Conservation (phyloP, 2,113 vertebrate species). For the Equus quagga region DNA sequence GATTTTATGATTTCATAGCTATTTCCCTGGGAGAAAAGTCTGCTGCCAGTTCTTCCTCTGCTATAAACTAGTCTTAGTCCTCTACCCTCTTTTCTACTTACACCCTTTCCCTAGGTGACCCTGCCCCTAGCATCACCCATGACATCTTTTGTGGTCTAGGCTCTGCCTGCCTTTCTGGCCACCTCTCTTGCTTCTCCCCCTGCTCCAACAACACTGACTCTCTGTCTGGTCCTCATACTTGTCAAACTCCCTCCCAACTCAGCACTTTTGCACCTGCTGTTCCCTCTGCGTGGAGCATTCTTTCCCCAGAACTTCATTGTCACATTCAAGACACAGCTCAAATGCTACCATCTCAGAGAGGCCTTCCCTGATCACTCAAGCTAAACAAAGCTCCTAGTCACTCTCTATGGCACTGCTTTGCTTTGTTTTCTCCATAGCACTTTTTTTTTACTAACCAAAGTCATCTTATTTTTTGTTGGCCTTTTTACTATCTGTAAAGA, state of each 20-base stretch:
- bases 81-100: neutral
- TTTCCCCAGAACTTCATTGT: neutral
- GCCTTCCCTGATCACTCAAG: neutral
- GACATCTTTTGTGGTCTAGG: neutral
- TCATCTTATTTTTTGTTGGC: neutral
- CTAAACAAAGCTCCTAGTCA: neutral
- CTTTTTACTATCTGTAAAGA: neutral
- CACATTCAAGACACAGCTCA: neutral
- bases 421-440: neutral
- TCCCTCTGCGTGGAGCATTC: neutral
- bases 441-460: neutral
- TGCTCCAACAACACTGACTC: neutral
- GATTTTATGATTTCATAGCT: neutral
- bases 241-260: neutral
- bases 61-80: neutral
- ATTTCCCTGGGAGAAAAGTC: neutral
- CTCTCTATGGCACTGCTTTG: neutral
- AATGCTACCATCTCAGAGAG: neutral
- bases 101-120: neutral
- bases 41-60: neutral
- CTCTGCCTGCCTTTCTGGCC: neutral
- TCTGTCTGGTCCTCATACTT: neutral
- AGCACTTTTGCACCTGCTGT: neutral
- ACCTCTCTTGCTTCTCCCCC: neutral
- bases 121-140: too few species aligned